These are phyloP conservation scores for Mellivora capensis DNA, from an alignment of 2,113 vertebrate species.

Conservation along the genomic window DNA sequence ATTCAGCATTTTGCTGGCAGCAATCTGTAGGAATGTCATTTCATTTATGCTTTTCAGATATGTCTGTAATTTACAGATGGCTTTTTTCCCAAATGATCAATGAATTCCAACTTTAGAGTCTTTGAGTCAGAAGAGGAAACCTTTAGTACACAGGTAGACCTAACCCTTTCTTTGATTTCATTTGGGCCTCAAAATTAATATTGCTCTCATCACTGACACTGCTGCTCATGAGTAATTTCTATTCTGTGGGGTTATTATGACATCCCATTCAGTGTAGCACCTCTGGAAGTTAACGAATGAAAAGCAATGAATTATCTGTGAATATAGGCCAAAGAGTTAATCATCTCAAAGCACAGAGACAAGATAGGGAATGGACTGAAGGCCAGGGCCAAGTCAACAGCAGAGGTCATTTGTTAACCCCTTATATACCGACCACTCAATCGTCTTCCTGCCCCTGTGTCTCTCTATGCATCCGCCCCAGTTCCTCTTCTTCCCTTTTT, in stretches of 20 bases:
- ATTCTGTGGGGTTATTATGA: background rate
- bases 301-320: background rate
- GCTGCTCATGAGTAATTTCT: background rate
- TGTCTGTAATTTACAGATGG: background rate
- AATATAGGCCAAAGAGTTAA: background rate
- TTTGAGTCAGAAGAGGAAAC: background rate
- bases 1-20: background rate
- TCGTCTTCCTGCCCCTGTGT: background rate
- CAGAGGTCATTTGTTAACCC: background rate
- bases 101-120: background rate
- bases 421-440: background rate
- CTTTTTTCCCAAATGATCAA: slow-evolving; percentile 42
- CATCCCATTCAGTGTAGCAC: background rate
- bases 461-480: background rate
- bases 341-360: background rate
- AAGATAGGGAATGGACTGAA: background rate
- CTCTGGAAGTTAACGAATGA: slow-evolving; percentile 2
- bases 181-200: background rate
- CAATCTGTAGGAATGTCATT: background rate
- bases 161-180: background rate
- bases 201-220: background rate
- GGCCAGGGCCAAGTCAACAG: background rate
- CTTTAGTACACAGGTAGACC: background rate
- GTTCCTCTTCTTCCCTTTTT: background rate
- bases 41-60: slow-evolving; percentile 22